These are phyloP conservation scores for Corythoichthys intestinalis DNA, from an alignment of 2,113 vertebrate species.

Conservation along the genomic window DNA sequence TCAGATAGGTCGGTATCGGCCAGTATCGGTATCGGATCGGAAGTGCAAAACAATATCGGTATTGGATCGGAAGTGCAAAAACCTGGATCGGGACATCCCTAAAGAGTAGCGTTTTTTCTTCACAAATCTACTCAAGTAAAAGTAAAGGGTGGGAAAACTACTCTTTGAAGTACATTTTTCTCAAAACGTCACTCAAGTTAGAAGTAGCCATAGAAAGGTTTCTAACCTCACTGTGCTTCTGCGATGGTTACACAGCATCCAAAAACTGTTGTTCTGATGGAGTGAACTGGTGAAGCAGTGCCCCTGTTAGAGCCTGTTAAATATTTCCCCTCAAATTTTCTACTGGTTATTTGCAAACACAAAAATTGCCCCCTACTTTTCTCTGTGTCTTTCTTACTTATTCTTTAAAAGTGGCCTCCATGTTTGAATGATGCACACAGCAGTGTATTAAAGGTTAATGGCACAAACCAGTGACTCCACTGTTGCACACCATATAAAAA, in stretches of 20 bases:
- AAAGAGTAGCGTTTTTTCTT: no score
- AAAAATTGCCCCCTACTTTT: not conserved
- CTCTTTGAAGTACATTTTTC: no score
- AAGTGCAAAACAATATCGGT: no score
- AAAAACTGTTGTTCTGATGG: slow-evolving; percentile 2
- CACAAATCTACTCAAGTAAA: no score
- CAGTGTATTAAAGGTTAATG: slow-evolving; percentile 35
- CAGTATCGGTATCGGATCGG: no score
- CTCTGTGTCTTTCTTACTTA: not conserved
- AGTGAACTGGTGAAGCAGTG: not conserved
- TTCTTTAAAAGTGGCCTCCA: not conserved
- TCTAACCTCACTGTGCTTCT: not conserved
- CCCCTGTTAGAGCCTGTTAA: no score
- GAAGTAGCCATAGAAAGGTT: not conserved
- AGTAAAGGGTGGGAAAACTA: no score
- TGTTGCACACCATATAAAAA: slow-evolving; percentile 15
- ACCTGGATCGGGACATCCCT: no score
- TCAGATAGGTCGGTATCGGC: no score
- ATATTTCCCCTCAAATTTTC: not conserved
- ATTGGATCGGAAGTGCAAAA: no score
- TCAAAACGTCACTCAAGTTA: not conserved
- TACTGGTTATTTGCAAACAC: not conserved
- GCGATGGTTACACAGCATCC: not conserved
- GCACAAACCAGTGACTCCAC: slow-evolving; percentile 12
- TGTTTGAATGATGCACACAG: slow-evolving; percentile 26